These are phyloP conservation scores for Centropristis striata DNA, from an alignment of 2,113 vertebrate genomes.

Conservation along the genomic window DNA sequence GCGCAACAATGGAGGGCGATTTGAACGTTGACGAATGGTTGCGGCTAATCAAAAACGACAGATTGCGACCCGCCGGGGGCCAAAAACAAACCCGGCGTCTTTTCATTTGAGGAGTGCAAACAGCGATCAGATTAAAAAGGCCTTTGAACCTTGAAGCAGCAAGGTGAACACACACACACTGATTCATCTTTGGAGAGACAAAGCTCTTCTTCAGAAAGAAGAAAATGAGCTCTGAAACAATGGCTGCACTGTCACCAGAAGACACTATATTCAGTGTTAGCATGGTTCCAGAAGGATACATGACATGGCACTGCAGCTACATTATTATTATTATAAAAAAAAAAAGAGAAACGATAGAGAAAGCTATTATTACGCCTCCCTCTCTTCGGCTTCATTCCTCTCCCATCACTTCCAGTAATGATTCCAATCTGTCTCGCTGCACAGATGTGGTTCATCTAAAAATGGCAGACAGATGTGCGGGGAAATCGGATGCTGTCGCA, in stretches of 20 bases:
- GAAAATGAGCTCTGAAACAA: conserved; percentile 41
- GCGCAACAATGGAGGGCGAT: conserved; percentile 35
- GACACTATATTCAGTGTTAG: conserved; percentile 2
- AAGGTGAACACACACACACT: conserved; percentile 14
- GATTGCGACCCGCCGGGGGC: conserved; percentile 26
- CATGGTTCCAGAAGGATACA: conserved; percentile 49
- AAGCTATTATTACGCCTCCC: conserved; percentile 53
- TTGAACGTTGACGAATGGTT: conserved; percentile 55
- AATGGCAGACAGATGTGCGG: conserved; percentile 67
- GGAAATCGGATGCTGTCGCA: conserved; percentile 20
- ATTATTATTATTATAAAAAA: conserved; percentile 12
- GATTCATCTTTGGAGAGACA: conserved; percentile 13
- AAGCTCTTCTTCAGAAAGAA: conserved; percentile 14
- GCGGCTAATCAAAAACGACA: conserved; percentile 55
- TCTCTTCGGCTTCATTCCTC: conserved; percentile 55
- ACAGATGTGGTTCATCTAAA: conserved; percentile 56
- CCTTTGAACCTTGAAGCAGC: conserved; percentile 28
- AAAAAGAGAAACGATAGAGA: conserved; percentile 29
- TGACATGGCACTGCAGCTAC: conserved; percentile 37
- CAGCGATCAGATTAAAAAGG: conserved; percentile 30
- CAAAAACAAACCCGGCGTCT: conserved; percentile 50
- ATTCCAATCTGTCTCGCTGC: conserved; percentile 69
- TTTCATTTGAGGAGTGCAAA: conserved; percentile 40
- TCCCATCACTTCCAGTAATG: conserved; percentile 73
- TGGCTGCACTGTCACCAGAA: not conserved